Evolutionary conservation across 2,797 vertebrate genomes (phyloP).

Genomic region (Enteromius mattozi): DNA sequence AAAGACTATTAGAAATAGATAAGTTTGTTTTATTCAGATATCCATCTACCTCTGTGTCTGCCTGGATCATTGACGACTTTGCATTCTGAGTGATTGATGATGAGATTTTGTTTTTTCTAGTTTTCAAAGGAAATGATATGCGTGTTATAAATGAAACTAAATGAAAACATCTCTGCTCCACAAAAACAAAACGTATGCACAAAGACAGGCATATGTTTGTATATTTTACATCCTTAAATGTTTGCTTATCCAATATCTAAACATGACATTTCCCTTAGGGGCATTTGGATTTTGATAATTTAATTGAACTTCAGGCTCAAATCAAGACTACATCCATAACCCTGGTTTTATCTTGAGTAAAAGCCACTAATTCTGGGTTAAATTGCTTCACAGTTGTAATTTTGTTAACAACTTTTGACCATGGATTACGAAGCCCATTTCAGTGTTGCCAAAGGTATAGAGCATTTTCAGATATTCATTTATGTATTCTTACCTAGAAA

Average conservation of each 20-base stretch:
- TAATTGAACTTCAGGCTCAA: background rate
- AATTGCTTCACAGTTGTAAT: background rate
- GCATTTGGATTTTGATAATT: background rate
- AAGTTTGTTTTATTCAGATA: conserved; percentile 6
- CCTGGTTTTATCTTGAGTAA: background rate
- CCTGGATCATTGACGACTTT: background rate
- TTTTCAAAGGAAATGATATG: background rate
- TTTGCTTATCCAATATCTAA: background rate
- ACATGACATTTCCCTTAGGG: background rate
- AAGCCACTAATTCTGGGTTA: background rate
- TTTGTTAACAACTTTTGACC: background rate
- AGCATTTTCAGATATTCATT: background rate
- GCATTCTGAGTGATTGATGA: background rate
- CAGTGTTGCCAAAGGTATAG: background rate
- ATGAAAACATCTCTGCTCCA: background rate
- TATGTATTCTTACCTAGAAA: no score
- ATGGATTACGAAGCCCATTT: background rate
- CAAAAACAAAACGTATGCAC: background rate
- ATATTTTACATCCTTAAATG: background rate
- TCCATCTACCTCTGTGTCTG: background rate
- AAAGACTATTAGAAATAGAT: background rate
- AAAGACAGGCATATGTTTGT: background rate
- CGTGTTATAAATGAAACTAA: background rate
- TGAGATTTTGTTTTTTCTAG: background rate
- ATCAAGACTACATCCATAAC: background rate